phyloP scores from a whole-genome alignment of 2,113 vertebrate genomes.

The Urocitellus parryii region DNA sequence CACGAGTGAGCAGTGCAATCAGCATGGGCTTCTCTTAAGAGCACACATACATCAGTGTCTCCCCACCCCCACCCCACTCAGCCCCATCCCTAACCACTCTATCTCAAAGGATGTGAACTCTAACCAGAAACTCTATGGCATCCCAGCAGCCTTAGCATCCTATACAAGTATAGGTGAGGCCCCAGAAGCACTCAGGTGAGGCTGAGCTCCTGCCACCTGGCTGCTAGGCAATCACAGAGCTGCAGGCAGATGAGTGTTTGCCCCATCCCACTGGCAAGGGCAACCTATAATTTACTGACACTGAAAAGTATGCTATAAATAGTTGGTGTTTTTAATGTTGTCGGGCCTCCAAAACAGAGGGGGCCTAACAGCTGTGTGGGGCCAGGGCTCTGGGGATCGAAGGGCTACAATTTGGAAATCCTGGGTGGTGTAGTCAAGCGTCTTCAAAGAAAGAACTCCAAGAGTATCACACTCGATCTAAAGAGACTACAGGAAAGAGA shows the following conservation, averaged over 20 bases:
- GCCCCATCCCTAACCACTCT: background rate
- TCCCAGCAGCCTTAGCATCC: background rate
- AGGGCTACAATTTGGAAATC: conserved; percentile 70
- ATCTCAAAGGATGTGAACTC: conserved; percentile 33
- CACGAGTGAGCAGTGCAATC: background rate
- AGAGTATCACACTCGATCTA: conserved; percentile 34
- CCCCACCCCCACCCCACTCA: too few species aligned
- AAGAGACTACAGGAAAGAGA: conserved; percentile 29
- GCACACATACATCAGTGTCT: background rate
- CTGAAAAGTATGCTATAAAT: conserved; percentile 80
- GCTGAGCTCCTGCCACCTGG: conserved; percentile 65
- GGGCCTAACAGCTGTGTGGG: conserved; percentile 71
- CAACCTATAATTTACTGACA: conserved; percentile 77
- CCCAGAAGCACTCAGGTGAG: conserved; percentile 39
- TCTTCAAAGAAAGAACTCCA: conserved; percentile 68
- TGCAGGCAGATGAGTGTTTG: conserved; percentile 39
- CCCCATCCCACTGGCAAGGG: conserved; percentile 56
- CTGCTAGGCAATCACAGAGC: conserved; percentile 3
- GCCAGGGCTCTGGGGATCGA: conserved; percentile 33
- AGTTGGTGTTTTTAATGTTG: conserved; percentile 74
- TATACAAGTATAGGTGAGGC: background rate
- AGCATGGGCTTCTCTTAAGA: conserved; percentile 8
- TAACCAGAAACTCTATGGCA: background rate
- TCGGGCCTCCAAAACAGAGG: conserved; percentile 69
- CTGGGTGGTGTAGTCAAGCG: conserved; percentile 38